Evolutionary conservation across 2,797 vertebrate genomes (phyloP), one percentile per base, ranked within the genome.

Genomic region (Astyanax mexicanus): DNA sequence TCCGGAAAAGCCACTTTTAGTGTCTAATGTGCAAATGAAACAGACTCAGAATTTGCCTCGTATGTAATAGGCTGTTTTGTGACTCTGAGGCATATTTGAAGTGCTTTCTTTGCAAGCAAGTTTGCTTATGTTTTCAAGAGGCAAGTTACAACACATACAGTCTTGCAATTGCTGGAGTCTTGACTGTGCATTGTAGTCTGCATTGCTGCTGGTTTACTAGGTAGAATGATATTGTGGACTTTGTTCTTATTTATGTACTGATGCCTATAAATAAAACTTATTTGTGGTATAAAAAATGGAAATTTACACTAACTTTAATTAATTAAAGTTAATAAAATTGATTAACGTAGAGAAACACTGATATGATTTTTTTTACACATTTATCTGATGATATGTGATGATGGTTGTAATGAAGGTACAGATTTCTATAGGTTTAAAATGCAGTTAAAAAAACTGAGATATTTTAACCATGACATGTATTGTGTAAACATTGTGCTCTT

Each of bases 71-170:
- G 17, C 38, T 45, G 61, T 4, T 21, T 37, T 44, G 13, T 29
- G 13, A 27, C 15, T 10, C 11, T 44, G 5, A 38, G 11, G 1
- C 19, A 4, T 27, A 9, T 17, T 45, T 6, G 25, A 0, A 8
- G 38, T 12, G 37, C 4, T 38, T 38, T 62, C n/a, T n/a, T n/a
- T n/a, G n/a, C n/a, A 6, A 2, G n/a, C 29, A 15, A 45, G 57
- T 15, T 17, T 47, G 47, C 47, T 62, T 25, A 37, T 13, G 17
- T 61, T 57, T 12, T 17, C 58, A n/a, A 73, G 45, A 54, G 29
- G 47, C 78, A n/a, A n/a, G 69, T 68, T 57, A 15, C 15, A 29
- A 45, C 69, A 7, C 10, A 54, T 80, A 60, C 47, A 35, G 25
- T 17, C 55, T 52, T 25, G 38, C 3, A 62, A 23, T 7, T 29